Evolutionary conservation across 1,140 invertebrate species (phyloP), one percentile per base, ranked within the genome.

Genomic region (Drosophila elegans): DNA sequence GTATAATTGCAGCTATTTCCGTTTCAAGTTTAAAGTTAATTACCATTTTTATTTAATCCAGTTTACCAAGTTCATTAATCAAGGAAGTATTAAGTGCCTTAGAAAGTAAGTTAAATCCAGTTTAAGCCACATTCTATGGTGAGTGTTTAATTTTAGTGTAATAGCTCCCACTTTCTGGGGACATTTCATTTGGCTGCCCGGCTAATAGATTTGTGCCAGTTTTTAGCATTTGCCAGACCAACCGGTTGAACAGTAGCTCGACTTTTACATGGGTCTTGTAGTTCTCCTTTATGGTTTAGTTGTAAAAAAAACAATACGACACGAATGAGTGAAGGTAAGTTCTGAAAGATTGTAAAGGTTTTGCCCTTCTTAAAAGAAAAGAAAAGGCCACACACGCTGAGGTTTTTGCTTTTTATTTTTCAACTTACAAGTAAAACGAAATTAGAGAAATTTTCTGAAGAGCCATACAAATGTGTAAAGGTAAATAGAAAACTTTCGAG

Each of bases 211-310:
- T 71, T 69, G 51, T 71, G 63, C 51, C 51, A 71, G 51, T 51
- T 68, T 51, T 69, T 21, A 36, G 27, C 36, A 48, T 55, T 56
- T 36, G 49, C 36, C 57, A 29, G n/a, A 27, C 42, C 63, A 71
- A 71, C 67, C 67, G 63, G 67, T 71, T 71, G 10, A 71, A 71
- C 67, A 71, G 67, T 71, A 71, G 67, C 67, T 46, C 21, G 25
- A 56, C 67, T 69, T 69, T 69, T 69, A 71, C 67, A 71, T 34
- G 63, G 21, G 49, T 56, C 42, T 55, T 27, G 38, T 64, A 69
- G 38, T 69, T 41, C 27, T 46, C 36, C 16, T 69, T 54, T 68
- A 55, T 55, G 49, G 16, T 12, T 69, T 38, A 27, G 67, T 68
- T 68, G 63, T 69, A 53, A 52, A 39, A 52, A 39, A 68, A 53